These are phyloP conservation scores for Torymus aiolomorphi DNA, from an alignment of 2,888 invertebrate species.

Conservation along the genomic window DNA sequence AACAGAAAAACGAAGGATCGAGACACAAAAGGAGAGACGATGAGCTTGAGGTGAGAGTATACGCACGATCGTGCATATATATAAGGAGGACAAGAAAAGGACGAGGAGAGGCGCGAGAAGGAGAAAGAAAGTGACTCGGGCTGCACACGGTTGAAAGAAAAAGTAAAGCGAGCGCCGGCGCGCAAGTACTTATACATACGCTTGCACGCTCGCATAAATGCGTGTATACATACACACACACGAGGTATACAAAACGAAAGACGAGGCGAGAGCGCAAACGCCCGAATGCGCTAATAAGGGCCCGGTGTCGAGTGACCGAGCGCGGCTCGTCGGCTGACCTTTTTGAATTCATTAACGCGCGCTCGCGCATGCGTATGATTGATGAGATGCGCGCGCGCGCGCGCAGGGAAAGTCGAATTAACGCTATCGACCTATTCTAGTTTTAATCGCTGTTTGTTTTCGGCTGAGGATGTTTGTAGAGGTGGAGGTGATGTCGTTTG, in stretches of 20 bases:
- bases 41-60: constrained; percentile 19
- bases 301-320: constrained; percentile 4
- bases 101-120: not conserved
- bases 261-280: not conserved
- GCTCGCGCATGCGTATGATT: not conserved
- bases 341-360: constrained; percentile 36
- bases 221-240: too few relatives aligned
- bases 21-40: not conserved
- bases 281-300: constrained; percentile 44
- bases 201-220: too few relatives aligned
- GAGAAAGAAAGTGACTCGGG: constrained; percentile 49
- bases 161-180: constrained; percentile 32
- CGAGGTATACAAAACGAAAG: constrained; percentile 12
- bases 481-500: too few relatives aligned
- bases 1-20: too few relatives aligned
- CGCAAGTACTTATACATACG: too few relatives aligned
- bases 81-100: not conserved
- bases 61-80: too few relatives aligned
- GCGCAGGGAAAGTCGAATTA: constrained; percentile 19
- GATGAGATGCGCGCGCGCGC: constrained; percentile 11
- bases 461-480: too few relatives aligned
- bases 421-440: constrained; percentile 20
- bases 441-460: too few relatives aligned
- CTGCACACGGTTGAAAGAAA: constrained; percentile 23
- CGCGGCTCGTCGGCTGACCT: constrained; percentile 1